Percentiles rank a stretch among this genome's conserved stretches.
Conservation (phyloP, 2,888 invertebrate genomes). For the Panopea generosa region DNA sequence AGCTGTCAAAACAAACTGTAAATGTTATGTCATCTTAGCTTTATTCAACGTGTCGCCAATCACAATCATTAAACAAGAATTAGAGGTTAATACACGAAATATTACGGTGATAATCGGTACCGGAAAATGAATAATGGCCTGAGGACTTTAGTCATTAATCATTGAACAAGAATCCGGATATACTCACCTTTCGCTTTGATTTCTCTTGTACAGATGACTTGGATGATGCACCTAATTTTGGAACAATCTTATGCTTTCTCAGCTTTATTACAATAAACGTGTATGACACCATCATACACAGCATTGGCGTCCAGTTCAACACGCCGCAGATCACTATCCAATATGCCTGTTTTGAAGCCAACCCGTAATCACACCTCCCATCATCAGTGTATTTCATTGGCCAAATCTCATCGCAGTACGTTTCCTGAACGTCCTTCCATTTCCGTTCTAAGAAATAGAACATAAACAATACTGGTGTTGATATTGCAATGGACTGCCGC, state of each 20-base stretch:
- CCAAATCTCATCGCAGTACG: conserved; percentile 79
- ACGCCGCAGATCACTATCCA: conserved; percentile 79
- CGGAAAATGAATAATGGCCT: too few species aligned
- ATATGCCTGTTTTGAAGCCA: conserved; percentile 72
- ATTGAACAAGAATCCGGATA: too few species aligned
- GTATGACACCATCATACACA: conserved; percentile 74
- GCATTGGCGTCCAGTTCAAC: conserved; percentile 81
- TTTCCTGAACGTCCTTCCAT: conserved; percentile 76
- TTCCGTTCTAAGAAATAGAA: conserved; percentile 72
- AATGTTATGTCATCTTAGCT: too few species aligned
- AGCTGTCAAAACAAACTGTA: too few species aligned
- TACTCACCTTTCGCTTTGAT: conserved; percentile 74
- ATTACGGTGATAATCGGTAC: too few species aligned
- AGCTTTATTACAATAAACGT: conserved; percentile 75
- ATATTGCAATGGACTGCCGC: conserved; percentile 70
- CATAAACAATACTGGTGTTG: conserved; percentile 72
- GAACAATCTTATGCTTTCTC: conserved; percentile 70
- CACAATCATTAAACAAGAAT: too few species aligned
- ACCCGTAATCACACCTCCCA: conserved; percentile 72
- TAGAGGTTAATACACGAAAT: too few species aligned
- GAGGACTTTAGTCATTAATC: too few species aligned
- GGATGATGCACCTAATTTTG: conserved; percentile 68
- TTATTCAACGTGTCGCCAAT: too few species aligned
- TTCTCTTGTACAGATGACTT: conserved; percentile 72
- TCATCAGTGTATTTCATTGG: conserved; percentile 61